Conservation (phyloP, 2,113 vertebrate species). For the Hyla sarda region DNA sequence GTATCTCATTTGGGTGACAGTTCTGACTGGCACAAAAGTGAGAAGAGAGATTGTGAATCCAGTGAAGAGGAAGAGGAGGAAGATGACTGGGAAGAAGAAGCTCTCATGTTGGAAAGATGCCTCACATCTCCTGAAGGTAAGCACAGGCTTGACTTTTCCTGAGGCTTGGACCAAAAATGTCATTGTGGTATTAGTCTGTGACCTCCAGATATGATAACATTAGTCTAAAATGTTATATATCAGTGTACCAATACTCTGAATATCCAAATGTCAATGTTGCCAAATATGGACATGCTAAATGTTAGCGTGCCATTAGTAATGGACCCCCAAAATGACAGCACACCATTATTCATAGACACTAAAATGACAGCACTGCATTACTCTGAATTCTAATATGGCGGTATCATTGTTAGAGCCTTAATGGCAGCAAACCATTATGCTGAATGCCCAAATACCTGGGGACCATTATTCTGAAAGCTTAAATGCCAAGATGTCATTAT, state of each 20-base stretch:
- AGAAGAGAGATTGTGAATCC: conserved; percentile 68
- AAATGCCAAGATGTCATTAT: too few species aligned
- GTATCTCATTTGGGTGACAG: conserved; percentile 75
- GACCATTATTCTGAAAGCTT: background rate
- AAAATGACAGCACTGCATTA: background rate
- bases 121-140: conserved; percentile 74
- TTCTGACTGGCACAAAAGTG: conserved; percentile 79
- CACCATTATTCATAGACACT: background rate
- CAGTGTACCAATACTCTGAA: too few species aligned
- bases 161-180: background rate
- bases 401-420: background rate
- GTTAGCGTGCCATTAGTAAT: too few species aligned
- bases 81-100: conserved; percentile 72
- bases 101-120: conserved; percentile 71
- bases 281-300: too few species aligned
- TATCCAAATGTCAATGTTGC: too few species aligned
- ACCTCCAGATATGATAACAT: background rate
- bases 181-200: background rate
- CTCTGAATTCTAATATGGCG: background rate
- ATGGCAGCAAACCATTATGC: background rate
- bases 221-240: background rate
- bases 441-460: background rate
- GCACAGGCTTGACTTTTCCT: background rate
- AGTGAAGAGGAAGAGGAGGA: conserved; percentile 66
- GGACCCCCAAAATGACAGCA: background rate